Conservation (phyloP, 2,797 vertebrate species). For the Sylvilagus floridanus region DNA sequence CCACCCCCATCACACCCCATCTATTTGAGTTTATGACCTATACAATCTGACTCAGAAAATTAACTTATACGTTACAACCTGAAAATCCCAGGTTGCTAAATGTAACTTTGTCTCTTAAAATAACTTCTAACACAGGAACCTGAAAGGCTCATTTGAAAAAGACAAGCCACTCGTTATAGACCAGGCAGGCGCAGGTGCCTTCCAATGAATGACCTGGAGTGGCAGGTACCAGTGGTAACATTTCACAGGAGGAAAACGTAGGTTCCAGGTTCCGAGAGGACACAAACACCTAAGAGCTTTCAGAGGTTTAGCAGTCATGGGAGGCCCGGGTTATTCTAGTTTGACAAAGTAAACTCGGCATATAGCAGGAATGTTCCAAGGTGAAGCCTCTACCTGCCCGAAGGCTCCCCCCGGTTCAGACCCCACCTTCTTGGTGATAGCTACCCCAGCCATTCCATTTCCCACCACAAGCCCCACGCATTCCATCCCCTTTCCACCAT, state of each 20-base stretch:
- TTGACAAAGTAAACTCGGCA: not conserved
- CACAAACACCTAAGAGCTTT: not conserved
- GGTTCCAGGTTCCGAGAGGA: conserved; percentile 6
- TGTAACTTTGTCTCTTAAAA: conserved; percentile 33
- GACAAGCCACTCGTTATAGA: not conserved
- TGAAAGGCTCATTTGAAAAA: conserved; percentile 22
- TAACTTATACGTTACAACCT: conserved; percentile 13
- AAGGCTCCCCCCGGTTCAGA: not conserved
- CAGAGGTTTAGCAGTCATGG: not conserved
- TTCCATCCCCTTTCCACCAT: not conserved
- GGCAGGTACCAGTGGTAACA: not conserved
- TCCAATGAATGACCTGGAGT: not conserved
- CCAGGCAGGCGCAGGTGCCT: not conserved
- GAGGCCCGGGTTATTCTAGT: not conserved
- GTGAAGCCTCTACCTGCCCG: not conserved
- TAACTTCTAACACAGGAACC: not conserved
- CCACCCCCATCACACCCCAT: not conserved
- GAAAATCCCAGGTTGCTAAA: conserved; percentile 33
- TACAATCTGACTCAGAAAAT: not conserved
- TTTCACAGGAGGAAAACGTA: not conserved
- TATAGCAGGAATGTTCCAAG: not conserved
- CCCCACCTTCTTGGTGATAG: not conserved
- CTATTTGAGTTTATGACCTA: not conserved
- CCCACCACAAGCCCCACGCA: not conserved
- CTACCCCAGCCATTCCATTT: not conserved